A percentile compares a stretch with the other conserved stretches of the same genome.
Evolutionary conservation across 2,888 invertebrate genomes (phyloP).

Genomic region (Parthenolecanium corni): DNA sequence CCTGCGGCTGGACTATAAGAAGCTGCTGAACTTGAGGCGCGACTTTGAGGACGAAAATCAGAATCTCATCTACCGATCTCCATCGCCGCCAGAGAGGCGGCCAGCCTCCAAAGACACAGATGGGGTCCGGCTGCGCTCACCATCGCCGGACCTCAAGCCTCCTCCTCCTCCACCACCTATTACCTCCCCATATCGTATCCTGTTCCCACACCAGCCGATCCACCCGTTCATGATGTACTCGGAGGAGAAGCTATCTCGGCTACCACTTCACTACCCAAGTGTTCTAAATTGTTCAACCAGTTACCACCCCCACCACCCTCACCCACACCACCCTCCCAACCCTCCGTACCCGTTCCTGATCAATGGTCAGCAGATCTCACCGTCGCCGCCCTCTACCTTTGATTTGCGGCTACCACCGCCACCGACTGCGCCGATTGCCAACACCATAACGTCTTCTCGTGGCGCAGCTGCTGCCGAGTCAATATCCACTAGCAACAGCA

Average conservation of each 20-base stretch:
- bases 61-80: conserved; percentile 51
- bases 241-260: conserved; percentile 46
- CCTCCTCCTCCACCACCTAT: conserved; percentile 24
- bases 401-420: background rate
- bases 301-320: conserved; percentile 35
- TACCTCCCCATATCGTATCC: conserved; percentile 39
- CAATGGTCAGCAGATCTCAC: conserved; percentile 38
- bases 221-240: conserved; percentile 61
- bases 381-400: conserved; percentile 13
- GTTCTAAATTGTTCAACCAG: conserved; percentile 40
- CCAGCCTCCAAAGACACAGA: conserved; percentile 17
- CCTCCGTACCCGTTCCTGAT: conserved; percentile 35
- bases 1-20: conserved; percentile 73
- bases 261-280: conserved; percentile 48
- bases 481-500: background rate
- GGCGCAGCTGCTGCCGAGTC: background rate
- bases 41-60: conserved; percentile 72
- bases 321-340: conserved; percentile 36
- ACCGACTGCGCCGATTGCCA: background rate
- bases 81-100: conserved; percentile 34
- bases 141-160: conserved; percentile 21
- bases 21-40: conserved; percentile 43
- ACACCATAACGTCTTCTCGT: background rate
- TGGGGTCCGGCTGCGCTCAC: conserved; percentile 31
- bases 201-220: conserved; percentile 50